Evolutionary conservation across 2,888 invertebrate genomes (phyloP).

Genomic region (Synanthedon formicaeformis): DNA sequence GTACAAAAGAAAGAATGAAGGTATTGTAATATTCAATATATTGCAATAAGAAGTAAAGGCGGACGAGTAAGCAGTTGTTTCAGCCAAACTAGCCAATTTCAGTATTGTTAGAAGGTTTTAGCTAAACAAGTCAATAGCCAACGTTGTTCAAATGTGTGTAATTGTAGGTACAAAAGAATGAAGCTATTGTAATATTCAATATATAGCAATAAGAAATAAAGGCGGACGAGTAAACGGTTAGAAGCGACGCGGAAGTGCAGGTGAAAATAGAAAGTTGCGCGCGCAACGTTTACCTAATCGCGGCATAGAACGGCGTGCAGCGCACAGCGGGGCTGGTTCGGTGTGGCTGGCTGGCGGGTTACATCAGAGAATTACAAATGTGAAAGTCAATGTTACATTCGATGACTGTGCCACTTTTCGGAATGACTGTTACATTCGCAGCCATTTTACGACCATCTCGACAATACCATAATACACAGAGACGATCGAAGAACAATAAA

Average conservation of each 20-base stretch:
- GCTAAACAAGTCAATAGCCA: too few species aligned
- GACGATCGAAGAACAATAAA: not conserved
- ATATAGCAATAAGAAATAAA: not conserved
- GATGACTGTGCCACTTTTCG: constrained; percentile 25
- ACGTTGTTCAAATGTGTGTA: too few species aligned
- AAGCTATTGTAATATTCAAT: not conserved
- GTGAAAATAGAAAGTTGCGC: constrained; percentile 66
- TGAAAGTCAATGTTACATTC: constrained; percentile 68
- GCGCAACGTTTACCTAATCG: constrained; percentile 65
- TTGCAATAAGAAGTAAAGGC: not conserved
- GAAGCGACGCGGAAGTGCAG: constrained; percentile 51
- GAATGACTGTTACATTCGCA: constrained; percentile 9
- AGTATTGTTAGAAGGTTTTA: too few species aligned
- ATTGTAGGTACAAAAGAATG: too few species aligned
- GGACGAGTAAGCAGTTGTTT: not conserved
- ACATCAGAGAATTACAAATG: constrained; percentile 40
- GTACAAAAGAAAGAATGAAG: too few species aligned
- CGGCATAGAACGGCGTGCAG: constrained; percentile 9
- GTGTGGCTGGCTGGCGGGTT: constrained; percentile 20
- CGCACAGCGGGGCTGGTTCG: constrained; percentile 16
- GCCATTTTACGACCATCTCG: not conserved
- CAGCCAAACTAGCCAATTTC: too few species aligned
- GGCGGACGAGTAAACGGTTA: not conserved
- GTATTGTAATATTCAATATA: not conserved
- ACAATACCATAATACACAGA: not conserved